Conservation (phyloP, 2,797 vertebrate genomes). For the Streptopelia turtur region DNA sequence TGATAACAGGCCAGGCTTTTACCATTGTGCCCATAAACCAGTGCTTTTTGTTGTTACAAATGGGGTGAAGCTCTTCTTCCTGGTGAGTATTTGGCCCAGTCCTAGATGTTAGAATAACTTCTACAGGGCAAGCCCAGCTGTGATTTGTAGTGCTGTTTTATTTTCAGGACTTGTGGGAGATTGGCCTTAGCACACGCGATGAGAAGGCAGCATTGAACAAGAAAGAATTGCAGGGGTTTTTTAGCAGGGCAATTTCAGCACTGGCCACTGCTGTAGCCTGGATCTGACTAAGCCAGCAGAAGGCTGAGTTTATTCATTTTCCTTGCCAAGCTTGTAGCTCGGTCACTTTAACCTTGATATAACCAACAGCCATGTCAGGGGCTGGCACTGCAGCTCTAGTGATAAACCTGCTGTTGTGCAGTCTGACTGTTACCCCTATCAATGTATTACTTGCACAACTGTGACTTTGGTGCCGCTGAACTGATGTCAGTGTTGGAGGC, state of each 20-base stretch:
- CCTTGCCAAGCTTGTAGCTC: neutral
- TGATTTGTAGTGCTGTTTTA: neutral
- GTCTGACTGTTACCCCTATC: neutral
- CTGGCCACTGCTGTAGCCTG: neutral
- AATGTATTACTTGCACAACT: neutral
- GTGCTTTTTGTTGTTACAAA: neutral
- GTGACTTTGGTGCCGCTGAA: neutral
- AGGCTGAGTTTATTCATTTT: neutral
- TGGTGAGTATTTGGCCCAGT: neutral
- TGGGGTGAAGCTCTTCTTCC: neutral
- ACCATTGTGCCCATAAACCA: neutral
- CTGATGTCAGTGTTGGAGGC: neutral
- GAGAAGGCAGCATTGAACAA: neutral
- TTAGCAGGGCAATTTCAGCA: neutral
- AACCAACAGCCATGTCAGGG: neutral
- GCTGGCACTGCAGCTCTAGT: neutral
- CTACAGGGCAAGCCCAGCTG: neutral
- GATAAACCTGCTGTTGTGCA: neutral
- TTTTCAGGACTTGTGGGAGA: neutral
- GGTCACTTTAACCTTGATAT: neutral
- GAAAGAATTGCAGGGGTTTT: neutral
- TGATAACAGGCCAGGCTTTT: neutral
- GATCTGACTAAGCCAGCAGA: neutral
- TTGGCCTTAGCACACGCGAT: neutral
- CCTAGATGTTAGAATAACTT: neutral